These are phyloP conservation scores for Podarcis muralis DNA, from an alignment of 2,113 vertebrate species.

Conservation along the genomic window DNA sequence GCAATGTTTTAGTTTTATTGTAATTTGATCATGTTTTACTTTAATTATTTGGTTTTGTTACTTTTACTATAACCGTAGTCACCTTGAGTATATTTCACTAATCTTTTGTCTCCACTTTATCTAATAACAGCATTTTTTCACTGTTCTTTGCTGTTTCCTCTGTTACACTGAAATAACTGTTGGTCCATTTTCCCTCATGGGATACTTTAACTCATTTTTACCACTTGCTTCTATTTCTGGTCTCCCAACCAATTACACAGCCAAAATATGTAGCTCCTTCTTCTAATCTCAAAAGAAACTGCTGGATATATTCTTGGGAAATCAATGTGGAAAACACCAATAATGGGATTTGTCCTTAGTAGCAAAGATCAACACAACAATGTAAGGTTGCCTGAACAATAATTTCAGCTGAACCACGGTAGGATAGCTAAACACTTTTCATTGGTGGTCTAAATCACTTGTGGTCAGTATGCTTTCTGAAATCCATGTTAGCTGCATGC, in stretches of 20 bases:
- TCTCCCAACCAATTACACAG: background rate
- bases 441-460: background rate
- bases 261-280: background rate
- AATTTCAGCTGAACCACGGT: background rate
- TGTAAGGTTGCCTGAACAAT: background rate
- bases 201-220: background rate
- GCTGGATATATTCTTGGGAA: background rate
- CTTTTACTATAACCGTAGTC: background rate
- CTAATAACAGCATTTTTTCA: background rate
- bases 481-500: background rate
- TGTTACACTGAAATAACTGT: background rate
- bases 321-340: background rate
- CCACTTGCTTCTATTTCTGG: background rate
- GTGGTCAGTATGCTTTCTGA: background rate
- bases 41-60: background rate
- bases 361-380: background rate
- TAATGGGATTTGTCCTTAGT: background rate
- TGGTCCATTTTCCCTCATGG: background rate
- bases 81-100: background rate
- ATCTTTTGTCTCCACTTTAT: background rate
- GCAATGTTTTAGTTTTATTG: background rate
- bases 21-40: background rate
- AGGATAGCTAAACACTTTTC: background rate
- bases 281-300: background rate
- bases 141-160: background rate